A percentile compares a stretch with the other conserved stretches of the same genome.
phyloP scores from a whole-genome alignment of 2,113 vertebrate species.

The Gallinago jamesoni region DNA sequence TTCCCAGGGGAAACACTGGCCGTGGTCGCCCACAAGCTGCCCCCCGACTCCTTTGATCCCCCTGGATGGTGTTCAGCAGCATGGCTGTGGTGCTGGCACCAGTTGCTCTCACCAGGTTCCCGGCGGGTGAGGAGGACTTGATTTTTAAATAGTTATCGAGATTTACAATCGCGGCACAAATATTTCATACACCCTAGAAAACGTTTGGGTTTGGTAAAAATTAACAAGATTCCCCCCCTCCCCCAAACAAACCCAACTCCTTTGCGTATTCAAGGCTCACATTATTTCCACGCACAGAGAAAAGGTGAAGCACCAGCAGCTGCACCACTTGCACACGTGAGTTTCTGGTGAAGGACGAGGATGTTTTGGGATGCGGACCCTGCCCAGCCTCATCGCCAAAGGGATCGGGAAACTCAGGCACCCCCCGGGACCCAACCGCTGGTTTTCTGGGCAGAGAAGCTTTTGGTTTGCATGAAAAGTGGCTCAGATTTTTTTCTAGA shows the following conservation, averaged over 20 bases:
- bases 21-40: rapidly evolving
- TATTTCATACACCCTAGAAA: rapidly evolving
- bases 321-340: rapidly evolving
- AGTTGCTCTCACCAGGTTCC: neutral
- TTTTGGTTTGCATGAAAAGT: neutral
- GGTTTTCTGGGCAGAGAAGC: neutral
- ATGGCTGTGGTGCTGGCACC: neutral
- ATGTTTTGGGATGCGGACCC: neutral
- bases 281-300: rapidly evolving
- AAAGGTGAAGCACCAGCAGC: neutral
- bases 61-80: neutral
- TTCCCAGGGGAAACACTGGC: neutral
- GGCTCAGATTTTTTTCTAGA: rapidly evolving
- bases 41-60: rapidly evolving
- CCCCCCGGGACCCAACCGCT: neutral
- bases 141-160: neutral
- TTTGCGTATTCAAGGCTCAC: neutral
- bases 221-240: neutral
- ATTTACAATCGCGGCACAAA: rapidly evolving
- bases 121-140: neutral
- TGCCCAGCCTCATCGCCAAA: neutral
- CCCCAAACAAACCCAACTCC: neutral
- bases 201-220: neutral
- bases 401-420: neutral
- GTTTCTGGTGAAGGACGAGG: neutral